Conservation (phyloP, 2,113 vertebrate genomes). For the Silurus asotus region DNA sequence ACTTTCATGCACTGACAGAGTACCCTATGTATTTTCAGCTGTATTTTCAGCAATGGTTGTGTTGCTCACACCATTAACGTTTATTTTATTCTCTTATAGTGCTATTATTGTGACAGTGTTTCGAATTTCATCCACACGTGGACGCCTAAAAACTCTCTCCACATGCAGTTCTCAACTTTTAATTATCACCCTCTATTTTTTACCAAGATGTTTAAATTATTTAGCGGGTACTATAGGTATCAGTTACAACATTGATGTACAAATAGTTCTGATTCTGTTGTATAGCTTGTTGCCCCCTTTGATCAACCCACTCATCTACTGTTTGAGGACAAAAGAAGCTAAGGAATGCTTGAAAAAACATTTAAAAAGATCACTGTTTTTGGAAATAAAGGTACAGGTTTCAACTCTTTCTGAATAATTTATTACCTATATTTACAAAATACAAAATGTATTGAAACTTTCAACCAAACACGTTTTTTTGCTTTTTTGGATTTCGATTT, state of each 20-base stretch:
- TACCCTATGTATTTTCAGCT: slow-evolving; percentile 49
- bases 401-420: slow-evolving; percentile 35
- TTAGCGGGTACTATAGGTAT: slow-evolving; percentile 57
- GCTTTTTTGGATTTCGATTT: too few species aligned
- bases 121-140: slow-evolving; percentile 48
- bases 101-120: slow-evolving; percentile 58
- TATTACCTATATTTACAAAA: not conserved
- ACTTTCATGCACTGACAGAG: slow-evolving; percentile 60
- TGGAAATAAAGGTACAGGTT: slow-evolving; percentile 35
- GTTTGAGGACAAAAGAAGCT: slow-evolving; percentile 63
- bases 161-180: slow-evolving; percentile 69
- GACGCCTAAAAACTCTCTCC: slow-evolving; percentile 61
- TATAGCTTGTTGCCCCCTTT: slow-evolving; percentile 65
- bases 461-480: too few species aligned
- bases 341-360: slow-evolving; percentile 56
- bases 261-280: slow-evolving; percentile 60
- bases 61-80: slow-evolving; percentile 58
- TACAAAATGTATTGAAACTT: too few species aligned
- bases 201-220: slow-evolving; percentile 68
- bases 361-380: slow-evolving; percentile 18
- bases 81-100: slow-evolving; percentile 65
- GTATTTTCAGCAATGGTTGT: slow-evolving; percentile 55
- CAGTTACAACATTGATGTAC: slow-evolving; percentile 50
- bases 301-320: slow-evolving; percentile 68
- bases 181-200: slow-evolving; percentile 62